Percentiles rank a stretch among this genome's conserved stretches.
Evolutionary conservation across 2,888 invertebrate species (phyloP).

Genomic region (Spilosoma lubricipeda): DNA sequence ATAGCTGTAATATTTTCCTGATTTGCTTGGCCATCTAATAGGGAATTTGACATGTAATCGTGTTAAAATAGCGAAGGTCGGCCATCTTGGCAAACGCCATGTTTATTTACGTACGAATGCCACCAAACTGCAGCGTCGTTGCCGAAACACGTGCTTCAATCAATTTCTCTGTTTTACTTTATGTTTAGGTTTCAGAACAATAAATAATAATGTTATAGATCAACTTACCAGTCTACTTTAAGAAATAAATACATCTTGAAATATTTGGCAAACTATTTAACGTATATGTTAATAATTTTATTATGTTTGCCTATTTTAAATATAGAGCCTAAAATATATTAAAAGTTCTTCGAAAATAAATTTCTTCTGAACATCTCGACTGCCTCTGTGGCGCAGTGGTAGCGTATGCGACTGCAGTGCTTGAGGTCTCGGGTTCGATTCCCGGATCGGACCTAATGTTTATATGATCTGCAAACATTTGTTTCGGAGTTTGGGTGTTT

Average conservation of each 20-base stretch:
- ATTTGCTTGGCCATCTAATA: constrained; percentile 65
- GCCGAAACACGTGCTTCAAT: constrained; percentile 75
- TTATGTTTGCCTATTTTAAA: too few species aligned
- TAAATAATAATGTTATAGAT: background rate
- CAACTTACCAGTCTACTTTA: background rate
- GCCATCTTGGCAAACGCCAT: constrained; percentile 81
- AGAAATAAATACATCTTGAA: background rate
- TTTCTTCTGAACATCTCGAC: too few species aligned
- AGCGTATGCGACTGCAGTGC: too few species aligned
- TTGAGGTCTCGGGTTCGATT: too few species aligned
- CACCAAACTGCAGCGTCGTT: constrained; percentile 78
- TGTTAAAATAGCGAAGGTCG: constrained; percentile 84
- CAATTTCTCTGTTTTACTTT: constrained; percentile 59
- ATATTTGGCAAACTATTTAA: background rate
- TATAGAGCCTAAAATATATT: background rate
- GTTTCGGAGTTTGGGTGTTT: too few species aligned
- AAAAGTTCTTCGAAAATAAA: background rate
- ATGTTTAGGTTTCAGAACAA: constrained; percentile 19
- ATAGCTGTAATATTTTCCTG: constrained; percentile 47
- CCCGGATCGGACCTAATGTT: too few species aligned
- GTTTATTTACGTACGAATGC: constrained; percentile 85
- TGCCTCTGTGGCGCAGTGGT: too few species aligned
- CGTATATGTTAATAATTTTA: too few species aligned
- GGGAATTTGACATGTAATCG: constrained; percentile 69
- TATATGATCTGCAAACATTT: too few species aligned